Evolutionary conservation across 2,888 invertebrate genomes (phyloP), one percentile per base, ranked within the genome.

Genomic region (Drosophila hamatofila): DNA sequence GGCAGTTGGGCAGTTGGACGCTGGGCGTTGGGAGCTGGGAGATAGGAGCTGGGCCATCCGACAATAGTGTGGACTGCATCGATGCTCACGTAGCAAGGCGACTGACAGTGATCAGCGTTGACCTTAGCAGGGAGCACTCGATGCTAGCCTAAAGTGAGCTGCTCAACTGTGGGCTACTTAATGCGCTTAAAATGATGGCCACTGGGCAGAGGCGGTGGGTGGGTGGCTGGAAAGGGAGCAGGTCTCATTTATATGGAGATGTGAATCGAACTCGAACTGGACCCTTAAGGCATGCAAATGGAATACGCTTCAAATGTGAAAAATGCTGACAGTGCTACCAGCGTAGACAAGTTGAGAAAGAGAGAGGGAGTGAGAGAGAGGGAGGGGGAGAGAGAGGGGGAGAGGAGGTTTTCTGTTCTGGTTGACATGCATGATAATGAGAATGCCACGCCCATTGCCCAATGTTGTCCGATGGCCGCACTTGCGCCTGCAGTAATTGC

Each of bases 51-150:
- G 35, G 52, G 9, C 14, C 12, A 16, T 21, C 5, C 12, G 35
- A 30, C 18, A 44, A 21, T 27, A 33, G 59, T 42, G 33, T 23
- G 30, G 12, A 27, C 44, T 56, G 42, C 44, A 14, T 23, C 54
- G 27, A 14, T 33, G 46, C 41, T 41, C 56, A 55, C 70, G 67
- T 70, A 42, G 56, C 56, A 58, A 39, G 63, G 44, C 78, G 76
- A 81, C 81, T 84, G 81, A 81, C 81, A 81, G 79, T 84, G 85
- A 81, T 81, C 82, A 76, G 81, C 63, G 61, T 61, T 72, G 76
- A 79, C 82, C 76, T 84, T 72, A 72, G 44, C 60, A 37, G 60
- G 37, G 46, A 52, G 60, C 66, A 72, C 52, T 46, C 44, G 56
- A 21, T 41, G 39, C 35, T 42, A 8, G 37, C 35, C 16, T 56